These are phyloP conservation scores for Drosophila eohydei DNA, from an alignment of 2,888 invertebrate genomes.

Conservation along the genomic window DNA sequence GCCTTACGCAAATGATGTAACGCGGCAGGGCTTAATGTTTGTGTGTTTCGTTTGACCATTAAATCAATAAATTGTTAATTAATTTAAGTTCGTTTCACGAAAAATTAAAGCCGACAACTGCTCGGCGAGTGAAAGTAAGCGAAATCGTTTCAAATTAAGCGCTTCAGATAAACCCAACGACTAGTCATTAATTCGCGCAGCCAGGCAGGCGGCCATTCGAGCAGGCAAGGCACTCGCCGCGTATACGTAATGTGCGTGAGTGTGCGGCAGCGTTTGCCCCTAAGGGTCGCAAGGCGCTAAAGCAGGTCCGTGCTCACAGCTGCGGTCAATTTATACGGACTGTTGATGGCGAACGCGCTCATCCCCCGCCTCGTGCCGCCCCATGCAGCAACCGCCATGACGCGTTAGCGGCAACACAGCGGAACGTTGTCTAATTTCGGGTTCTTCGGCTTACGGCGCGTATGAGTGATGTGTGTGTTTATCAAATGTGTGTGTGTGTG, in stretches of 20 bases:
- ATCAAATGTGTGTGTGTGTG: constrained; percentile 7
- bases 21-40: constrained; percentile 27
- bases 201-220: constrained; percentile 19
- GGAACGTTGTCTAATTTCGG: constrained; percentile 55
- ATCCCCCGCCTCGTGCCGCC: too few species aligned
- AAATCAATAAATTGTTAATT: constrained; percentile 56
- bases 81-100: constrained; percentile 48
- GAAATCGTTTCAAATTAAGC: constrained; percentile 64
- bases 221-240: constrained; percentile 1
- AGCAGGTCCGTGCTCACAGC: constrained; percentile 29
- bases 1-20: constrained; percentile 23
- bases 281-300: constrained; percentile 53
- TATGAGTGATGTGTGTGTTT: constrained; percentile 52
- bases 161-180: constrained; percentile 62
- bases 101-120: constrained; percentile 36
- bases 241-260: constrained; percentile 28
- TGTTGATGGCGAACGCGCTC: constrained; percentile 44
- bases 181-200: constrained; percentile 58
- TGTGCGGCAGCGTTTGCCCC: constrained; percentile 28
- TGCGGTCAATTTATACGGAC: constrained; percentile 56
- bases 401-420: constrained; percentile 37
- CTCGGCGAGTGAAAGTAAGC: constrained; percentile 29
- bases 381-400: neutral
- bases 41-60: constrained; percentile 32
- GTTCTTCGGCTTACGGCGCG: constrained; percentile 33